Evolutionary conservation across 23 tunicate genomes (phyloP).

Genomic region (Aplidium turbinatum): DNA sequence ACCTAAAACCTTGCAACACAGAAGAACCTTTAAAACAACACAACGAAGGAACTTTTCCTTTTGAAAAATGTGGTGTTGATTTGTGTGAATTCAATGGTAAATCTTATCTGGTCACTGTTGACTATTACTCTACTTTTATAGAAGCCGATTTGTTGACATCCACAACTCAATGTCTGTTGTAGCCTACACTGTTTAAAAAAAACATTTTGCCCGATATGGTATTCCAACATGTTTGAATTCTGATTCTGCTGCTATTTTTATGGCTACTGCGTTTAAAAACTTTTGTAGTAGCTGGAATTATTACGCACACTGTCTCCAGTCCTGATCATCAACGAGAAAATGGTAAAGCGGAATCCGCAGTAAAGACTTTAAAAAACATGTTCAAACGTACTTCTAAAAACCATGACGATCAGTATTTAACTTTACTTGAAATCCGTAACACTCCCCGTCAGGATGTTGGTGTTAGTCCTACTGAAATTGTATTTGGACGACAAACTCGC

Average conservation of each 20-base stretch:
- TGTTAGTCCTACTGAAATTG: no score
- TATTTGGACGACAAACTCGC: no score
- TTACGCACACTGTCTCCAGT: no score
- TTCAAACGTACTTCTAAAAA: no score
- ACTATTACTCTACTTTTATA: not conserved
- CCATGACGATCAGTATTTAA: no score
- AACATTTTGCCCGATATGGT: not conserved
- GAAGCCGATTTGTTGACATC: not conserved
- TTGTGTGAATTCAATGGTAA: constrained; percentile 1
- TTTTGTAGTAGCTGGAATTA: no score
- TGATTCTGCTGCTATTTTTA: not conserved
- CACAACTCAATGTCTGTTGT: not conserved
- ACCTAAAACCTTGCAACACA: not conserved
- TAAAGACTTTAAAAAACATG: no score
- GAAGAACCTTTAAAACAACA: not conserved
- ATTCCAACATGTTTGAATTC: not conserved
- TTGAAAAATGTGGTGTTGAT: not conserved
- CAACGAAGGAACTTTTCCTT: not conserved
- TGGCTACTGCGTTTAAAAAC: not conserved
- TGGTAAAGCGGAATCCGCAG: no score
- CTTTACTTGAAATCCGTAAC: no score
- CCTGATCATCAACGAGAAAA: no score
- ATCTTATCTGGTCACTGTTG: not conserved
- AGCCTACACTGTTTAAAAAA: not conserved
- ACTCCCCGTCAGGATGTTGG: no score